Conservation (phyloP, 1,140 invertebrate species). For the Dendroctonus ponderosae region DNA sequence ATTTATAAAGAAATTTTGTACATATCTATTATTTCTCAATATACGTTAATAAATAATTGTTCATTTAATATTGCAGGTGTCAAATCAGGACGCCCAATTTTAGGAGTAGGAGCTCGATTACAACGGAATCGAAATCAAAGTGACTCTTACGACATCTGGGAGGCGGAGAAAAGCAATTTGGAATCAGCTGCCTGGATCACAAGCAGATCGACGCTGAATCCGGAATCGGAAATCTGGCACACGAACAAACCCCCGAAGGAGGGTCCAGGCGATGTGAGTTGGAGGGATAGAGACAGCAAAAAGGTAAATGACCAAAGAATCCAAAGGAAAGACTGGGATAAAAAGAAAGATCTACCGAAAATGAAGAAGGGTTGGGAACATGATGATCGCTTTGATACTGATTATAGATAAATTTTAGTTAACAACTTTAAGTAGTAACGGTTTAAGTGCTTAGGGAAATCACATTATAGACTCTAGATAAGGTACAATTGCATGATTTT, state of each 20-base stretch:
- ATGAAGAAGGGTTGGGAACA: slow-evolving; percentile 44
- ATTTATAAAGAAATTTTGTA: too few relatives aligned
- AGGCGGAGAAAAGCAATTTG: not conserved
- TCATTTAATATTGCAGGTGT: slow-evolving; percentile 7
- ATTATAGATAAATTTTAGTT: slow-evolving; percentile 38
- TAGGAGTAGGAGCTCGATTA: slow-evolving; percentile 40
- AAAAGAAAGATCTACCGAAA: slow-evolving; percentile 31
- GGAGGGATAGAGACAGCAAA: slow-evolving; percentile 33
- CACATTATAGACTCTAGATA: too few relatives aligned
- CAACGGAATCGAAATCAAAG: slow-evolving; percentile 17
- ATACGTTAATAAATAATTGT: too few relatives aligned
- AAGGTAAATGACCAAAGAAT: slow-evolving; percentile 22
- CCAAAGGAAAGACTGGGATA: slow-evolving; percentile 30
- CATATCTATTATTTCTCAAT: too few relatives aligned
- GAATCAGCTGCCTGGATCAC: not conserved
- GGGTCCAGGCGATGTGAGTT: slow-evolving; percentile 12
- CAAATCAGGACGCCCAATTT: slow-evolving; percentile 41
- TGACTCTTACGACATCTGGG: slow-evolving; percentile 4
- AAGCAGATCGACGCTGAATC: not conserved
- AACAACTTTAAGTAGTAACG: too few relatives aligned
- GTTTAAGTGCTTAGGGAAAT: too few relatives aligned
- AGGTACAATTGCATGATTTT: too few relatives aligned
- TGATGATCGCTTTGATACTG: slow-evolving; percentile 44
- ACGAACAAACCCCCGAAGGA: slow-evolving; percentile 9
- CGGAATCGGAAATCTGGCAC: not conserved